Conservation (phyloP, 2,797 vertebrate genomes). For the Acipenser oxyrinchus region DNA sequence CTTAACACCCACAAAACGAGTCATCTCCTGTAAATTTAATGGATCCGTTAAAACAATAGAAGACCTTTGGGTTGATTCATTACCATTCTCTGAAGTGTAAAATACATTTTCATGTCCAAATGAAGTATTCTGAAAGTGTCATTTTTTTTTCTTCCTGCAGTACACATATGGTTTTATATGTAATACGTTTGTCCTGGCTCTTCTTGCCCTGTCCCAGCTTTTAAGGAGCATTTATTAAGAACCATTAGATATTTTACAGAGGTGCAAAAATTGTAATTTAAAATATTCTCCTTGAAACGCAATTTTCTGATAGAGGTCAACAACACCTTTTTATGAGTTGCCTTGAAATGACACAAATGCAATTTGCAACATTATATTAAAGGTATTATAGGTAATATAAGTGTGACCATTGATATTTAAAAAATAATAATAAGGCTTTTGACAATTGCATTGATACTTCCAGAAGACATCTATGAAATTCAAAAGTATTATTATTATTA, state of each 20-base stretch:
- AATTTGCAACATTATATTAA: conserved; percentile 14
- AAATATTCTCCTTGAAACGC: conserved; percentile 11
- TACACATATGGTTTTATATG: too few relatives aligned
- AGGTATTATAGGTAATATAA: conserved; percentile 9
- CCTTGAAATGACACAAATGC: conserved; percentile 13
- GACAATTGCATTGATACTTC: conserved; percentile 9
- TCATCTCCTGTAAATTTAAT: too few relatives aligned
- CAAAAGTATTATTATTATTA: not conserved
- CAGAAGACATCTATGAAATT: not conserved
- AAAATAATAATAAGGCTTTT: conserved; percentile 13
- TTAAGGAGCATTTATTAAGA: conserved; percentile 1
- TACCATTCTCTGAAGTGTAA: too few relatives aligned
- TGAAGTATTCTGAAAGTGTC: too few relatives aligned
- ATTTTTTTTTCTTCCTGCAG: too few relatives aligned
- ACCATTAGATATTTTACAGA: not conserved
- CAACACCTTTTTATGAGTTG: conserved; percentile 16
- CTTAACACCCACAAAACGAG: too few relatives aligned
- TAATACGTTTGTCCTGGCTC: not conserved
- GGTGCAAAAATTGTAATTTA: conserved; percentile 3
- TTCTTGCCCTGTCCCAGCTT: conserved; percentile 14
- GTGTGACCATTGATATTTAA: conserved; percentile 9
- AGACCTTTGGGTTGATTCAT: too few relatives aligned
- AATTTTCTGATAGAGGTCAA: conserved; percentile 10
- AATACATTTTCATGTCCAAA: too few relatives aligned
- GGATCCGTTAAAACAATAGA: too few relatives aligned